These are phyloP conservation scores for Philopotamus ludificatus DNA, from an alignment of 1,140 invertebrate species.

Conservation along the genomic window DNA sequence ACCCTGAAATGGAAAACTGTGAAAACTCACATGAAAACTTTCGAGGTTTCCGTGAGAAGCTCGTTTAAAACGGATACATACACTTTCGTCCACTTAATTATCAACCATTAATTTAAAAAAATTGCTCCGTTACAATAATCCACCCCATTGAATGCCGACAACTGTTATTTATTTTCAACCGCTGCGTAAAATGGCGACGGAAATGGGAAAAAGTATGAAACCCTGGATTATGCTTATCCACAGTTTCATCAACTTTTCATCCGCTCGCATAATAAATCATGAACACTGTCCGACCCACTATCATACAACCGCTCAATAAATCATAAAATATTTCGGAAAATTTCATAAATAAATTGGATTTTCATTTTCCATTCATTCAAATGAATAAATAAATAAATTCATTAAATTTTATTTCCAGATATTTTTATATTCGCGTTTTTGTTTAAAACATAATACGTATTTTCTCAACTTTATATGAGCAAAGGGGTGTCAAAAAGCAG, in stretches of 20 bases:
- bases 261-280: slow-evolving; percentile 17
- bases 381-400: no score
- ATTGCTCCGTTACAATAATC: neutral
- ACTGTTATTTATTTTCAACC: neutral
- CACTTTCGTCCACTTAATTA: neutral
- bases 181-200: neutral
- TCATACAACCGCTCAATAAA: slow-evolving; percentile 27
- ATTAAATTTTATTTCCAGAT: no score
- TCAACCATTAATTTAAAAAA: neutral
- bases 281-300: slow-evolving; percentile 15
- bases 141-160: neutral
- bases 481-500: neutral
- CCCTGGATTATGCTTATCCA: slow-evolving; percentile 24
- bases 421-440: no score
- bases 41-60: neutral
- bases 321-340: no score
- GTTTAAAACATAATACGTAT: no score
- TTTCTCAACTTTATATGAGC: no score
- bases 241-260: slow-evolving; percentile 29
- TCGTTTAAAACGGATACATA: neutral
- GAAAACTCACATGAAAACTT: slow-evolving; percentile 4
- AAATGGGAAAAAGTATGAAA: slow-evolving; percentile 1
- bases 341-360: no score
- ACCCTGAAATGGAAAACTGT: neutral
- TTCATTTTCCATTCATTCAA: no score